Evolutionary conservation across 2,113 vertebrate genomes (phyloP), one percentile per base, ranked within the genome.

Genomic region (Arothron firmamentum): DNA sequence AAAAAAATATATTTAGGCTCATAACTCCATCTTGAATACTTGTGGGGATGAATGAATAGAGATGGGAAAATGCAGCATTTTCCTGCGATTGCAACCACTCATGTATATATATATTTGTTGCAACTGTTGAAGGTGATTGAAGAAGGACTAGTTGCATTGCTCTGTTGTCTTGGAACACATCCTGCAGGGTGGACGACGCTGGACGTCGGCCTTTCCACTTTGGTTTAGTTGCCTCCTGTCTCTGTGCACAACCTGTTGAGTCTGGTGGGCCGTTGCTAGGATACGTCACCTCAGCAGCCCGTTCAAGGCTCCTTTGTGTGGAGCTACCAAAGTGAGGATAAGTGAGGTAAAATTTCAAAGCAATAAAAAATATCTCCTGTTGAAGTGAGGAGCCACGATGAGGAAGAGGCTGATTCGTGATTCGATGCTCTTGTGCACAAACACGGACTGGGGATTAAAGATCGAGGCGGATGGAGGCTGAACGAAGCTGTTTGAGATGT

Each of bases 241-340:
- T 56, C 51, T 56, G 14, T 65, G 59, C 68, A 21, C 67, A 82
- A 80, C 81, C 81, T 85, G 83, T 85, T 83, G 79, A 77, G 64
- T 57, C 70, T 66, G 61, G 63, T 56, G 66, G 57, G 72, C 79
- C 65, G 85, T 89, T 89, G 86, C 87, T 89, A 87, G 83, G 87
- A 83, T 88, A 89, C 87, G 64, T 77, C 56, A 76, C 70, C 74
- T 65, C 59, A 60, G 57, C 63, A 41, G 57, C 52, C 25, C 6
- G 1, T 69, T 75, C 75, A 69, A 75, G 46, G 51, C 49, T 11
- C 65, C 0, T 45, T 17, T 23, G 50, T 15, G 50, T 38, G 52
- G 6, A 12, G 13, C 21, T 61, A 38, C 6, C 12, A 38, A 38
- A 11, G 34, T 9, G 34, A 16, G 45, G 45, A 47, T 5, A n/a